phyloP scores from a whole-genome alignment of 2,113 vertebrate species.

The Phasianus colchicus region DNA sequence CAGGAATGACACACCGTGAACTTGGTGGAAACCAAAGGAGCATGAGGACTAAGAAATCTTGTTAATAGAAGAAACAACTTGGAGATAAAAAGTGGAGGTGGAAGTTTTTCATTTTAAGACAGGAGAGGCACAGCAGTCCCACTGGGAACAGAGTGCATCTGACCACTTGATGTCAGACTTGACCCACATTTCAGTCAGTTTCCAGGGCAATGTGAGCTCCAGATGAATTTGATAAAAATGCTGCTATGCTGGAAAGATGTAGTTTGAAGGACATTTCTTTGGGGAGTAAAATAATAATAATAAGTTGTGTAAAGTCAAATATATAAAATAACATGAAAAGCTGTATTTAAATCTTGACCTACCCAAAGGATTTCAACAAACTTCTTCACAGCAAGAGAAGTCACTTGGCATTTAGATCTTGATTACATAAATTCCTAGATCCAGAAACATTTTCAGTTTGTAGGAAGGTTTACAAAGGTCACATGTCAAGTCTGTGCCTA shows the following conservation, averaged over 20 bases:
- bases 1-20: neutral
- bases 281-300: neutral
- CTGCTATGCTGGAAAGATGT: neutral
- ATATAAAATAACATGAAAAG: conserved; percentile 24
- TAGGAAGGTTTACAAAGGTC: neutral
- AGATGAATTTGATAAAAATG: conserved; percentile 8
- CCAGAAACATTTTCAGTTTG: neutral
- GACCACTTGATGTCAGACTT: conserved; percentile 75
- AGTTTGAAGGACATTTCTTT: conserved; percentile 18
- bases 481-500: neutral
- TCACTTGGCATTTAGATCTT: neutral
- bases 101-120: neutral
- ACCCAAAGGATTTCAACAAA: neutral
- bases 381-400: neutral
- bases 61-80: neutral
- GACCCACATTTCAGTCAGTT: conserved; percentile 58
- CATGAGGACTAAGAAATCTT: neutral
- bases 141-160: conserved; percentile 30
- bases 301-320: neutral
- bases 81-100: neutral
- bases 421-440: neutral
- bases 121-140: neutral
- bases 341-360: conserved; percentile 18
- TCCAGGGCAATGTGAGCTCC: conserved; percentile 25
- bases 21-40: neutral